Evolutionary conservation across 92 coral and sea anemone species (phyloP).

Genomic region (Epizoanthus rinbou): DNA sequence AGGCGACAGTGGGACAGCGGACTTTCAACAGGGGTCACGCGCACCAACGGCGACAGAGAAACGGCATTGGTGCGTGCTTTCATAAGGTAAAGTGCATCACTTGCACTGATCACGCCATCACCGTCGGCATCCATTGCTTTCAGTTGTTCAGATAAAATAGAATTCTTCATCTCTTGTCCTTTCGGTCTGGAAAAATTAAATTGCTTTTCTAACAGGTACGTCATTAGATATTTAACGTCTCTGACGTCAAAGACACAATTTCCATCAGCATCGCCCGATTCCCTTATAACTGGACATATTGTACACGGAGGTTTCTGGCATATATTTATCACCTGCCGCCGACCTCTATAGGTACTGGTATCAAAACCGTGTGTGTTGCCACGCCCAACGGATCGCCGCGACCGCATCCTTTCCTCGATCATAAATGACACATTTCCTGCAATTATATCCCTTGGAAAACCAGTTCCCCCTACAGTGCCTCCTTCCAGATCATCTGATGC

Average conservation of each 20-base stretch:
- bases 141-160: conserved; percentile 44
- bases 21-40: conserved; percentile 56
- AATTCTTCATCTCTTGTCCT: conserved; percentile 52
- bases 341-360: background rate
- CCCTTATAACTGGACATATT: conserved; percentile 46
- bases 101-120: conserved; percentile 46
- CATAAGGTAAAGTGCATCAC: conserved; percentile 54
- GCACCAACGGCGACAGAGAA: conserved; percentile 43
- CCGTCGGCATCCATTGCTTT: conserved; percentile 60
- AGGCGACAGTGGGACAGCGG: conserved; percentile 56
- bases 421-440: conserved; percentile 48
- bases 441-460: conserved; percentile 45
- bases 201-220: conserved; percentile 56
- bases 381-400: conserved; percentile 32
- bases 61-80: conserved; percentile 34
- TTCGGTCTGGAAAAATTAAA: conserved; percentile 57
- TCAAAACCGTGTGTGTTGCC: background rate
- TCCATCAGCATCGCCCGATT: conserved; percentile 60
- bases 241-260: conserved; percentile 61
- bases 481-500: conserved; percentile 55
- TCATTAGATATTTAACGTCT: conserved; percentile 54
- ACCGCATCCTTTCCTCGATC: conserved; percentile 19
- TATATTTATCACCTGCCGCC: conserved; percentile 38
- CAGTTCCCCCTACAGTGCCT: conserved; percentile 40
- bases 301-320: conserved; percentile 55